phyloP scores from a whole-genome alignment of 2,113 vertebrate species.

The Toxostoma redivivum region DNA sequence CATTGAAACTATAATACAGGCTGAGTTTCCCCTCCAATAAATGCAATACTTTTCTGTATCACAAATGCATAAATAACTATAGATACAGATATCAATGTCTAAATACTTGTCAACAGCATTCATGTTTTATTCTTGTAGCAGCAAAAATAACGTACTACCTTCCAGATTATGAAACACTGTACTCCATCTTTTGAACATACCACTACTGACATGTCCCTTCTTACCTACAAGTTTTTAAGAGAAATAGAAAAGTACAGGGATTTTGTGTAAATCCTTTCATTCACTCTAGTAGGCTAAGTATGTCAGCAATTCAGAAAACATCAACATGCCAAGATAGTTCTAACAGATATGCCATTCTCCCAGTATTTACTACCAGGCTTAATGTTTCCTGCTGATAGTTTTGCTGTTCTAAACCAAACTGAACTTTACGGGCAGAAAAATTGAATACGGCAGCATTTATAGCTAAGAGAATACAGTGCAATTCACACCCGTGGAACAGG shows the following conservation, averaged over 20 bases:
- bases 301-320: slow-evolving; percentile 15
- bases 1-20: background rate
- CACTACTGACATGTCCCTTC: background rate
- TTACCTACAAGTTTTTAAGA: background rate
- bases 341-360: slow-evolving; percentile 6
- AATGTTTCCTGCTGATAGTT: slow-evolving; percentile 32
- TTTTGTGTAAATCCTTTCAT: background rate
- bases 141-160: background rate
- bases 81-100: background rate
- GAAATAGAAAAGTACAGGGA: background rate
- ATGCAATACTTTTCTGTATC: background rate
- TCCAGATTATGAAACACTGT: background rate
- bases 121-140: background rate
- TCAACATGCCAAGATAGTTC: background rate
- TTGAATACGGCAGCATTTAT: slow-evolving; percentile 21
- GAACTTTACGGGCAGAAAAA: slow-evolving; percentile 54
- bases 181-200: background rate
- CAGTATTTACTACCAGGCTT: slow-evolving; percentile 46
- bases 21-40: background rate
- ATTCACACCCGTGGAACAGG: background rate
- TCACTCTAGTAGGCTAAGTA: background rate
- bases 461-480: background rate
- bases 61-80: background rate
- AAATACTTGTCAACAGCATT: background rate
- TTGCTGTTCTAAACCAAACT: slow-evolving; percentile 16